Conservation (phyloP, 2,888 invertebrate genomes). For the Perizoma affinitatum region DNA sequence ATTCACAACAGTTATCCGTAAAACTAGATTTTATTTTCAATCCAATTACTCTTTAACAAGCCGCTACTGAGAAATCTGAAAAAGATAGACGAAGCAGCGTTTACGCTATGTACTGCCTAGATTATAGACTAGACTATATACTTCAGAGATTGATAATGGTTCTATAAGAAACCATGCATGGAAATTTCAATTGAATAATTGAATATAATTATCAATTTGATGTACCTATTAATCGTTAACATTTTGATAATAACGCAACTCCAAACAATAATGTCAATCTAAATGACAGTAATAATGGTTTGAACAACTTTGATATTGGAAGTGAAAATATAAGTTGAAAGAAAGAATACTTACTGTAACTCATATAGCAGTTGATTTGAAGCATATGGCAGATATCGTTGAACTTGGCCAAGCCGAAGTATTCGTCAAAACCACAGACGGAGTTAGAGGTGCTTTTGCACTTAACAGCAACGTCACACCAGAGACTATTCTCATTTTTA, state of each 20-base stretch:
- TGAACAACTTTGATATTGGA: not conserved
- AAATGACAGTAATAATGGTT: no score
- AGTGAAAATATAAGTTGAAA: not conserved
- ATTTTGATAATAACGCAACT: not conserved
- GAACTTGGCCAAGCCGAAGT: conserved; percentile 63
- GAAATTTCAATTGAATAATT: no score
- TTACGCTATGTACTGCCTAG: no score
- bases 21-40: not conserved
- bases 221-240: not conserved
- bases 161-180: no score
- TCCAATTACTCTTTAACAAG: not conserved
- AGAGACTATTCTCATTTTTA: conserved; percentile 28
- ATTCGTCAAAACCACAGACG: conserved; percentile 66
- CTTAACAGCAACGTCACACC: conserved; percentile 52
- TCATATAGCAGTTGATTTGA: conserved; percentile 69
- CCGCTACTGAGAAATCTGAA: conserved; percentile 16
- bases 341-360: conserved; percentile 40
- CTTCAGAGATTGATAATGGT: no score
- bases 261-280: no score
- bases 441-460: conserved; percentile 50
- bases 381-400: conserved; percentile 69
- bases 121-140: no score
- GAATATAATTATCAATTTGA: no score
- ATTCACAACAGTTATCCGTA: conserved; percentile 52
- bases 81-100: not conserved